These are phyloP conservation scores for Propithecus perrieri DNA, from an alignment of 2,797 vertebrate species.

Conservation along the genomic window DNA sequence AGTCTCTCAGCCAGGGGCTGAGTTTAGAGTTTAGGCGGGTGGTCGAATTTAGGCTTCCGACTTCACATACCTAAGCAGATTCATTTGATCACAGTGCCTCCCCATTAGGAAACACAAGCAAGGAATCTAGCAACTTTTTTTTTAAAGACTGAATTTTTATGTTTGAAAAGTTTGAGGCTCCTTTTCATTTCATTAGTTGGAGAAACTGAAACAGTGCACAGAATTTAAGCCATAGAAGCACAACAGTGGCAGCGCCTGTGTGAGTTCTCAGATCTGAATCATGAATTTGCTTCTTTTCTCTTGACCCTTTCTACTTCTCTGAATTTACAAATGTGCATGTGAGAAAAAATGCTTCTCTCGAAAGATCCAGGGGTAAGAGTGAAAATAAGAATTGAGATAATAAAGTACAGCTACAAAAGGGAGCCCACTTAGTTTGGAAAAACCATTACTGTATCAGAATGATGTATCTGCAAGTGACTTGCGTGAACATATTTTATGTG, in stretches of 20 bases:
- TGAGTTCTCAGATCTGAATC: constrained; percentile 46
- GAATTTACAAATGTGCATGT: constrained; percentile 69
- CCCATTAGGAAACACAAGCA: background rate
- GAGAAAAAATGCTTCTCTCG: constrained; percentile 55
- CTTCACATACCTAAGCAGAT: background rate
- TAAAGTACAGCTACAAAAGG: constrained; percentile 82
- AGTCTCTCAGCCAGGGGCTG: no score
- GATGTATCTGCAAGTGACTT: constrained; percentile 86
- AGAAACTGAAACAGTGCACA: background rate
- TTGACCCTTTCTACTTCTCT: constrained; percentile 24
- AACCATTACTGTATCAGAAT: constrained; percentile 86
- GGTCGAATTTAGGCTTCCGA: background rate
- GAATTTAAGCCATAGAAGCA: background rate
- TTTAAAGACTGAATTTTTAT: background rate
- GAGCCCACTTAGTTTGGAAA: constrained; percentile 84
- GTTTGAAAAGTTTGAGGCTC: background rate
- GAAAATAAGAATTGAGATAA: constrained; percentile 82
- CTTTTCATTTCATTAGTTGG: constrained; percentile 17
- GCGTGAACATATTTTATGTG: constrained; percentile 86
- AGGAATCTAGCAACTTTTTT: background rate
- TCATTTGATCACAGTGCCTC: background rate
- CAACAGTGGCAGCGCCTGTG: background rate
- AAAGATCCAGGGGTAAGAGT: constrained; percentile 59
- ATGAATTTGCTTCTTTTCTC: constrained; percentile 25
- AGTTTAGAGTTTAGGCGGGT: background rate